Conservation (phyloP, 2,888 invertebrate species). For the Tetragnatha montana region DNA sequence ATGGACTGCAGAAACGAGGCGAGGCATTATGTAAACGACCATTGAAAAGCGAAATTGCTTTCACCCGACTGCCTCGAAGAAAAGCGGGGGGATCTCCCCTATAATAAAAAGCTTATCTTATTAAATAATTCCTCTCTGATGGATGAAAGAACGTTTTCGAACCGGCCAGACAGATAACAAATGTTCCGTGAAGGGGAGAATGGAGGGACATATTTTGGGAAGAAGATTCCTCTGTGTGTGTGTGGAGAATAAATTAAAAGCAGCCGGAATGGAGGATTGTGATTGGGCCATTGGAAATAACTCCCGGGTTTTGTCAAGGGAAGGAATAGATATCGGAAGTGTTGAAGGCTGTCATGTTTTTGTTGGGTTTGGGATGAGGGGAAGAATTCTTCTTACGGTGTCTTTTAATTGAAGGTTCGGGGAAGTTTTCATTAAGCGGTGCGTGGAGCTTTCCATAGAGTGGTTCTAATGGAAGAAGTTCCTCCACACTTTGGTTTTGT, state of each 20-base stretch:
- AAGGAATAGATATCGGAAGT: too few relatives aligned
- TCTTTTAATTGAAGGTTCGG: too few relatives aligned
- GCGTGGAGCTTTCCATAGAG: too few relatives aligned
- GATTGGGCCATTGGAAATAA: constrained; percentile 36
- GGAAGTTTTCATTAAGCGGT: too few relatives aligned
- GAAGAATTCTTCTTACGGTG: too few relatives aligned
- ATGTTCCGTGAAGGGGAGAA: constrained; percentile 58
- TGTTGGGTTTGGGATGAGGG: too few relatives aligned
- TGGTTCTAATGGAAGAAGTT: too few relatives aligned
- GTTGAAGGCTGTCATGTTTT: too few relatives aligned
- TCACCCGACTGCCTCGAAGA: constrained; percentile 43
- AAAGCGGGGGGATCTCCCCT: constrained; percentile 14
- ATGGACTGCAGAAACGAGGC: constrained; percentile 61
- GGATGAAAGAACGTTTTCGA: constrained; percentile 58
- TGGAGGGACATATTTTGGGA: constrained; percentile 43
- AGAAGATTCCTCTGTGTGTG: constrained; percentile 21
- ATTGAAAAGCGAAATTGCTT: constrained; percentile 69
- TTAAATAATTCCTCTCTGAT: constrained; percentile 62
- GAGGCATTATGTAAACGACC: constrained; percentile 67
- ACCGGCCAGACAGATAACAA: constrained; percentile 58
- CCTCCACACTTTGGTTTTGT: too few relatives aligned
- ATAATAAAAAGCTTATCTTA: constrained; percentile 54
- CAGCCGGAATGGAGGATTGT: constrained; percentile 27
- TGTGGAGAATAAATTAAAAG: constrained; percentile 40
- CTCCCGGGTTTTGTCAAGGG: background rate